These are phyloP conservation scores for Acanthococcus lagerstroemiae DNA, from an alignment of 2,888 invertebrate species.

Conservation along the genomic window DNA sequence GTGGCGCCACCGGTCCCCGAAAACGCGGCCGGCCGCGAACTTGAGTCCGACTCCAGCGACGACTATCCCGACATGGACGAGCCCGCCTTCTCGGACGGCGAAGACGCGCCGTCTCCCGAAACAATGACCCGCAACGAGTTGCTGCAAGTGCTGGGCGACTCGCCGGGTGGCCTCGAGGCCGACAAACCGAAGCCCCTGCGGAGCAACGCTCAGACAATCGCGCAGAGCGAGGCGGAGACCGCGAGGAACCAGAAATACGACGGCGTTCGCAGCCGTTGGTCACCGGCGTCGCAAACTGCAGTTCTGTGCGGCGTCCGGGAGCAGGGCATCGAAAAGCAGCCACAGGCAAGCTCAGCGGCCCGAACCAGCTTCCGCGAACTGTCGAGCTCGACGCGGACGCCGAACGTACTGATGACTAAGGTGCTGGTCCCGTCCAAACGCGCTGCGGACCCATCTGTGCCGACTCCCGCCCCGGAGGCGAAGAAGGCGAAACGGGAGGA, in stretches of 20 bases:
- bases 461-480: not conserved
- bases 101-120: not conserved
- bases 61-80: not conserved
- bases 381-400: not conserved
- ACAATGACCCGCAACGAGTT: not conserved
- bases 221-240: not conserved
- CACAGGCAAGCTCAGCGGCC: too few species aligned
- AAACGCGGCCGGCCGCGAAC: not conserved
- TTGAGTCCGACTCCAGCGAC: not conserved
- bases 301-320: too few species aligned
- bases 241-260: not conserved
- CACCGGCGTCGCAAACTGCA: not conserved
- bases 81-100: not conserved
- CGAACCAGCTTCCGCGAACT: not conserved
- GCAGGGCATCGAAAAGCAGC: not conserved
- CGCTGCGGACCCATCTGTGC: too few species aligned
- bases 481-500: not conserved
- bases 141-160: slow-evolving; percentile 6
- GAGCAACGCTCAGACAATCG: not conserved
- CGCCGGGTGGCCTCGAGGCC: not conserved
- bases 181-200: not conserved
- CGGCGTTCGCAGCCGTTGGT: too few species aligned
- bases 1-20: not conserved
- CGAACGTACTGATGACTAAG: slow-evolving; percentile 7
- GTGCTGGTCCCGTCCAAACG: not conserved